Evolutionary conservation across 2,113 vertebrate species (phyloP).

Genomic region (Thermophis baileyi): DNA sequence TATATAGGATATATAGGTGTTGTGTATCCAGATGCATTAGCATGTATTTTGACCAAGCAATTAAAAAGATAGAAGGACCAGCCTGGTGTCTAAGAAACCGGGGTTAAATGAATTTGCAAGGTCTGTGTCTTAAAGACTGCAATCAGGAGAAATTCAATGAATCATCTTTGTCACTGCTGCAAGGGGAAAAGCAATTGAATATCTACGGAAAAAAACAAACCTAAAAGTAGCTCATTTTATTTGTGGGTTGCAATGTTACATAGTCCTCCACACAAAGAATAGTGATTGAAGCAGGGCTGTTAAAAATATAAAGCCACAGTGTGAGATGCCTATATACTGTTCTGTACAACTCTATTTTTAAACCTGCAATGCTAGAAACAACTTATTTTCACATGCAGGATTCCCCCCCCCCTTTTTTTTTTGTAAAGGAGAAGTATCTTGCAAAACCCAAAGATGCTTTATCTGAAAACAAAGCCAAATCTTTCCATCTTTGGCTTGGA

Average conservation of each 20-base stretch:
- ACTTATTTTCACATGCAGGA: background rate
- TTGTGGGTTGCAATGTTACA: background rate
- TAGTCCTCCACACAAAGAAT: background rate
- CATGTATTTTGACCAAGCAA: background rate
- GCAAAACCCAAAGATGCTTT: background rate
- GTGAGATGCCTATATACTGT: background rate
- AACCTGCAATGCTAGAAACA: background rate
- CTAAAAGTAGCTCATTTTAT: background rate
- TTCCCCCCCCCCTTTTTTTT: rapidly evolving
- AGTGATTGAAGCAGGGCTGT: background rate
- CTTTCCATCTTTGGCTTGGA: background rate
- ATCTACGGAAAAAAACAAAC: background rate
- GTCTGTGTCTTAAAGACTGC: background rate
- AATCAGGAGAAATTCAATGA: background rate
- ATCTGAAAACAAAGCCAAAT: background rate
- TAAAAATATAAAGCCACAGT: background rate
- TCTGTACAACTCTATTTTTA: background rate
- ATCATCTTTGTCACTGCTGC: background rate
- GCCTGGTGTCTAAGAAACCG: background rate
- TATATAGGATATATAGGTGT: background rate
- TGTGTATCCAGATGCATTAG: background rate
- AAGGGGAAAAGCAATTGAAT: background rate
- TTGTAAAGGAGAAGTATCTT: background rate
- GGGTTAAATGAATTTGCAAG: background rate
- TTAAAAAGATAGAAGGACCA: background rate